A percentile compares a stretch with the other conserved stretches of the same genome.
Conservation (phyloP, 2,888 invertebrate species). For the Eueremaeus valkanovi region DNA sequence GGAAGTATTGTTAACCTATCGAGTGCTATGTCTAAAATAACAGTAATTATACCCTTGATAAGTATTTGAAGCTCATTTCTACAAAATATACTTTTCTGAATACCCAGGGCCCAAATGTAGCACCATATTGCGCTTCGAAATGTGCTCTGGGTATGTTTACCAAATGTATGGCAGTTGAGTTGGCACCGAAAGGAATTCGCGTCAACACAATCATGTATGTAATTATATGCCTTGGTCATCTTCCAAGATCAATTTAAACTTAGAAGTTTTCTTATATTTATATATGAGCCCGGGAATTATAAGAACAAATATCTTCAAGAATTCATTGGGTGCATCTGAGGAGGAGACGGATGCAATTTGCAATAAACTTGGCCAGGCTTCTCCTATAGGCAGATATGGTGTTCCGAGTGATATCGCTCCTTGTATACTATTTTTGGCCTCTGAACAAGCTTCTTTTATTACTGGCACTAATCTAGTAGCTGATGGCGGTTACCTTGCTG, state of each 20-base stretch:
- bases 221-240: too few relatives aligned
- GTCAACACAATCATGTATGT: constrained; percentile 1
- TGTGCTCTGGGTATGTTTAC: constrained; percentile 6
- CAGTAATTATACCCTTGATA: not conserved
- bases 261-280: too few relatives aligned
- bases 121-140: not conserved
- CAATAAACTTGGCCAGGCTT: not conserved
- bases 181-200: constrained; percentile 18
- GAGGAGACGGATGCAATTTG: too few relatives aligned
- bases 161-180: constrained; percentile 13
- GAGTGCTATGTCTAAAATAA: not conserved
- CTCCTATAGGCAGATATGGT: not conserved
- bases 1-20: constrained; percentile 36
- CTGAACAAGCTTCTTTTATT: constrained; percentile 17
- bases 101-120: too few relatives aligned
- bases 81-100: not conserved
- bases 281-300: too few relatives aligned
- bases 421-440: not conserved
- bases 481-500: not conserved
- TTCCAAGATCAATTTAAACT: too few relatives aligned
- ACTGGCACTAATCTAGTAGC: not conserved
- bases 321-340: too few relatives aligned
- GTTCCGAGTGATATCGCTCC: not conserved
- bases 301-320: too few relatives aligned
- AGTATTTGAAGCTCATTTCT: too few relatives aligned